Base-by-base conservation (phyloP, 2,113 vertebrate genomes). In the Entomyzon cyanotis region DNA sequence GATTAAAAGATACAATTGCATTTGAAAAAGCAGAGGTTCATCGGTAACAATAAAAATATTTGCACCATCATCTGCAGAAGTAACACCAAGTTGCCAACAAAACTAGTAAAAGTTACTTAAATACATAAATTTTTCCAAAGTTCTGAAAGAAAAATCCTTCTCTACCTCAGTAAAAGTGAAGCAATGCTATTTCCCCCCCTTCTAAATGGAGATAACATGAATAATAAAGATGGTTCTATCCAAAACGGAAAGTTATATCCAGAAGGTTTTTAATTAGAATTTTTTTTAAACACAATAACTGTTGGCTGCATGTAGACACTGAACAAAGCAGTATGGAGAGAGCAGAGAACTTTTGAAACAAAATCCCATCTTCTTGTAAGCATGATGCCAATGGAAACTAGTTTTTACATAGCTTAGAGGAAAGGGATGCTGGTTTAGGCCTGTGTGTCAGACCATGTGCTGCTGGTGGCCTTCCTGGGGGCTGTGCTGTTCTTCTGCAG, bases 401-500 rank as follows among this genome's bases (percentile, higher is more conserved):
- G 24, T 6, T 89, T 52, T 59, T 12, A 58, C 13, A 25, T 1
- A 49, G 47, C 44, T 53, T 22, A 25, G 67, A 80, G 55, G 56
- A 68, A 62, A 50, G 17, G 25, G 24, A 81, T n/a, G 19, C 35
- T 23, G 15, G 5, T 42, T 20, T 63, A 47, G 62, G 25, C 20
- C 41, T 46, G 14, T 9, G 19, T 1, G 25, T 30, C 22, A 63
- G n/a, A 39, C 22, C 21, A 25, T 0, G 0, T 15, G 46, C 35
- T 55, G 63, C 59, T 69, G 31, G 14, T 71, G 24, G 9, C 35
- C 33, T 56, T 47, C 19, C 59, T 31, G 30, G 49, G 7, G 2
- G 44, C 4, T 0, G 0, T 5, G 37, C 46, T 47, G 47, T 5
- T 22, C n/a, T 65, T 8, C 68, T 6, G 20, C 44, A 44, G 58